Conservation (phyloP, 2,888 invertebrate species). For the Lysandra bellargus region DNA sequence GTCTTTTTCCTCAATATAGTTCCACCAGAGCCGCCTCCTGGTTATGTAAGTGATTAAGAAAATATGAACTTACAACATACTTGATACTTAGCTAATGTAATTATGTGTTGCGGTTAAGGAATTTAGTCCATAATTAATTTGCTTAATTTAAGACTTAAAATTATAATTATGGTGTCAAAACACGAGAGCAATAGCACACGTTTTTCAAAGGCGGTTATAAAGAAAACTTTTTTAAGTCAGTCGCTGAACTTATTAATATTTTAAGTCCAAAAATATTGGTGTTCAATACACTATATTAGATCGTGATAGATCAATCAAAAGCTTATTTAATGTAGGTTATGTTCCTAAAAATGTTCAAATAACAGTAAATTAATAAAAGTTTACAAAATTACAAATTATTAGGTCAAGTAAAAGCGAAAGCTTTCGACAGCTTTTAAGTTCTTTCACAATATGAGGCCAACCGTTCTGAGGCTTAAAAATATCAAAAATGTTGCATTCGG, state of each 20-base stretch:
- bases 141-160: neutral
- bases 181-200: neutral
- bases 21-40: neutral
- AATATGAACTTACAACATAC: constrained; percentile 14
- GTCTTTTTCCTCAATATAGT: neutral
- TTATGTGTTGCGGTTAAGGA: neutral
- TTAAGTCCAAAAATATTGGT: too few relatives aligned
- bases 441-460: neutral
- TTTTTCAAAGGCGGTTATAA: neutral
- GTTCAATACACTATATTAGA: neutral
- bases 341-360: neutral
- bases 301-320: neutral
- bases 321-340: neutral
- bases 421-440: neutral
- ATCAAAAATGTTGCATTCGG: neutral
- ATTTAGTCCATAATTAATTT: neutral
- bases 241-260: too few relatives aligned
- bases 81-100: neutral
- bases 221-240: too few relatives aligned
- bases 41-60: constrained; percentile 18
- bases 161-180: neutral
- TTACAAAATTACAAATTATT: neutral
- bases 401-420: constrained; percentile 15
- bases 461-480: neutral
- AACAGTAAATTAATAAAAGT: neutral